Conservation (phyloP, 1,140 invertebrate genomes). For the Zaprionus capensis region DNA sequence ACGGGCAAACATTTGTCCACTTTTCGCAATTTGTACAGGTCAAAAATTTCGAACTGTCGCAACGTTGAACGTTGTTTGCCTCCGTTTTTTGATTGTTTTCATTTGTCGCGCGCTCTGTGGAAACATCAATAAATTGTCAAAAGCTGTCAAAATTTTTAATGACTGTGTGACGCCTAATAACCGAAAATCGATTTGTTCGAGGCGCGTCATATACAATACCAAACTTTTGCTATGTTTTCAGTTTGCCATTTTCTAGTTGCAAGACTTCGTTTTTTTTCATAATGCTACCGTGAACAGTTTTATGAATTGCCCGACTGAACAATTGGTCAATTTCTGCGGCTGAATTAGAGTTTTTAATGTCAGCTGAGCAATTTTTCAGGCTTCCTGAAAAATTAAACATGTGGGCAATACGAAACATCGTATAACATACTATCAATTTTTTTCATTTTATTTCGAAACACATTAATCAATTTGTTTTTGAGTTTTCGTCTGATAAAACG, state of each 20-base stretch:
- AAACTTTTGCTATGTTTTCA: constrained; percentile 31
- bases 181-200: constrained; percentile 72
- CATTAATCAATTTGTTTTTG: background rate
- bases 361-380: constrained; percentile 43
- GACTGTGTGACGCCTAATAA: constrained; percentile 78
- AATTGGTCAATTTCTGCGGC: constrained; percentile 31
- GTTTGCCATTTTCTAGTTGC: constrained; percentile 8
- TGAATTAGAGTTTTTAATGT: constrained; percentile 62
- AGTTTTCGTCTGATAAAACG: background rate
- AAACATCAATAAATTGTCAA: constrained; percentile 79
- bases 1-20: constrained; percentile 77
- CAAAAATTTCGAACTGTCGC: constrained; percentile 47
- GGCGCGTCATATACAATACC: constrained; percentile 52
- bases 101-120: constrained; percentile 64
- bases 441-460: background rate
- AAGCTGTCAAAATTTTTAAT: constrained; percentile 82
- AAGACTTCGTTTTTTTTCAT: constrained; percentile 22
- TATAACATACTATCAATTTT: background rate
- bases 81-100: constrained; percentile 55
- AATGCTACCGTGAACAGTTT: constrained; percentile 62
- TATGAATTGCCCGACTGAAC: constrained; percentile 60
- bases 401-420: constrained; percentile 26
- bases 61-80: constrained; percentile 15
- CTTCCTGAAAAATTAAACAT: constrained; percentile 20
- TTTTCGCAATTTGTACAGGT: constrained; percentile 77